Conservation (phyloP, 2,797 vertebrate genomes). For the Diplodus sargus region DNA sequence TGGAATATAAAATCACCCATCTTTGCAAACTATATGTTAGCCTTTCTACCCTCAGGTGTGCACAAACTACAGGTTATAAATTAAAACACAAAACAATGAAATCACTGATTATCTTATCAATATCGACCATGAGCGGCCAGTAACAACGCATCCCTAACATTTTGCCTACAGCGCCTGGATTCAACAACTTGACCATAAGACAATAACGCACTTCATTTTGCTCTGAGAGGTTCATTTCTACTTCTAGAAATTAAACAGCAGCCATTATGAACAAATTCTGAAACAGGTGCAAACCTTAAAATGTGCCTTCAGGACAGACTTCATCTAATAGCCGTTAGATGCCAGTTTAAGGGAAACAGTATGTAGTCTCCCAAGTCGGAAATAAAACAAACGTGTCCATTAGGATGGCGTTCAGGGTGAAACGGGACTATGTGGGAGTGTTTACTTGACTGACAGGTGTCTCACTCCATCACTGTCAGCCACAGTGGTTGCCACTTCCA, state of each 20-base stretch:
- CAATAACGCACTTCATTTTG: background rate
- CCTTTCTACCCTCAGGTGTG: too few species aligned
- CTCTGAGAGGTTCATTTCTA: background rate
- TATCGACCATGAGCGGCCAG: too few species aligned
- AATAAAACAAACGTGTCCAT: conserved; percentile 1
- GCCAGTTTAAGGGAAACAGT: background rate
- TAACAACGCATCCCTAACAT: background rate
- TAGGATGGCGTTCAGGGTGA: conserved; percentile 4
- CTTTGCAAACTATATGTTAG: too few species aligned
- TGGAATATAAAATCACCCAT: too few species aligned
- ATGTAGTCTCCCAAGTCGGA: background rate
- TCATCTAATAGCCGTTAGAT: background rate
- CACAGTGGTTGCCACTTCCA: background rate
- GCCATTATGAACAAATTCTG: background rate
- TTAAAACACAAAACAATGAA: too few species aligned
- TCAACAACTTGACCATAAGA: background rate
- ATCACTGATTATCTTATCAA: too few species aligned
- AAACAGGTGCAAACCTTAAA: background rate
- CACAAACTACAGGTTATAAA: too few species aligned
- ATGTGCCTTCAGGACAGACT: conserved; percentile 1
- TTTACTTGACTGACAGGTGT: conserved; percentile 20
- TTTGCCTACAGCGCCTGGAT: conserved; percentile 11
- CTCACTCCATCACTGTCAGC: background rate
- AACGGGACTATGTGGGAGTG: background rate
- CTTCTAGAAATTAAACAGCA: conserved; percentile 26